Base-by-base conservation (phyloP, 1,140 invertebrate genomes). In the Mylabris phalerata region DNA sequence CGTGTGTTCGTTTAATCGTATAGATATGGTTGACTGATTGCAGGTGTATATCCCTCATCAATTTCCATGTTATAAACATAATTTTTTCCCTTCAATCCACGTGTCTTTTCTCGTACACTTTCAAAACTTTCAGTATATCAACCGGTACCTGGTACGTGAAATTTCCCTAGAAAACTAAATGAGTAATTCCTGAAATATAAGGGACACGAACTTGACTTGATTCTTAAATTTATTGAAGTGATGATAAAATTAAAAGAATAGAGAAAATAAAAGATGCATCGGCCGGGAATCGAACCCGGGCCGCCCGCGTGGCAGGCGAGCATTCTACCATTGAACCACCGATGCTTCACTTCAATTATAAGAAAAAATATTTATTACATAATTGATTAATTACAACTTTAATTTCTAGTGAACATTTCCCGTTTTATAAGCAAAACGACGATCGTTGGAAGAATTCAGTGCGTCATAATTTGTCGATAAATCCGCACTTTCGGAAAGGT, bases 371-470 rank as follows among this genome's bases (percentile, higher is more conserved):
- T 1, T 32, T 32, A 32, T 19, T 19, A 19, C 19, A 19, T 19
- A 19, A 19, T 19, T 19, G 19, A 19, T 40, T 40, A 7, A 7
- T 39, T 39, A 39, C 38, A 5, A 39, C 9, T 42, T 42, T 9
- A 40, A 44, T 74, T 80, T 73, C 26, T 75, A 92, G 90, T 4
- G 86, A 89, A 65, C 87, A 85, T 55, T 93, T 90, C 75, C 89
- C 90, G 0, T 93, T 85, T 67, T 93, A 90, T 73, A 89, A 90
- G 70, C 84, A 87, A 39, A 88, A 90, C 65, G 90, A 93, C 59
- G 90, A 92, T 64, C 82, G 90, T 61, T 93, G 90, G 90, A 93
- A 93, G 71, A 93, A 93, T 72, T 93, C 90, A 0, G 89, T 93
- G 0, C 77, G 90, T 55, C 90, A 92, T 71, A 92, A 92, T 75